Evolutionary conservation across 2,113 vertebrate species (phyloP), one percentile per base, ranked within the genome.

Genomic region (Cinclus mexicanus): DNA sequence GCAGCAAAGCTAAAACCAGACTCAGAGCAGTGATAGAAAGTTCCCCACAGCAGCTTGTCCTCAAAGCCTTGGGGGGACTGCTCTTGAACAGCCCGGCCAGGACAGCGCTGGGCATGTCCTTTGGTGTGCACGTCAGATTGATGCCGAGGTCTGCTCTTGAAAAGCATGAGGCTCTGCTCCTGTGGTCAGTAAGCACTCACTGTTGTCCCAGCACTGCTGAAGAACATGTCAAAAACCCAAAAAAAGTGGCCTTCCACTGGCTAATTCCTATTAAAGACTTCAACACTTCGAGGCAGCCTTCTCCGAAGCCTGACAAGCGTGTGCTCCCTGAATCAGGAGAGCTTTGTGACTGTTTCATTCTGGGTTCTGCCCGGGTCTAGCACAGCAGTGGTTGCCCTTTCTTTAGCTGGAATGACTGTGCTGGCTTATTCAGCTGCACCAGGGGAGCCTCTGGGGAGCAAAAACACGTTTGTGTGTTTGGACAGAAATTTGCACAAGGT

Each of bases 21-120:
- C 14, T 14, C 8, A 60, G 39, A 50, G 35, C 23, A 44, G 13
- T 37, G 55, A 7, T 0, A 2, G 22, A n/a, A 57, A 75, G 47
- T 11, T 50, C 11, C n/a, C 53, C 29, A 29, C 18, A 37, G 29
- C 6, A 6, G 10, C 18, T 87, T 61, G 13, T 69, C 47, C 47
- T 85, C 19, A 41, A 83, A 87, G 19, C 9, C 41, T 4, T 2
- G 10, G 19, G 16, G 18, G 77, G 11, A 6, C 6, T 7, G 11
- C 14, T 50, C 35, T 26, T 50, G 33, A 59, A 1, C 12, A 29
- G 31, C 46, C 29, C 33, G 49, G 14, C 22, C 28, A n/a, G 70
- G 25, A 4, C 12, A 47, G 20, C 0, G 0, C 31, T 31, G 11
- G 8, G 15, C 18, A 5, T 0, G 1, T 6, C 31, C 63, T 75